Percentiles rank a stretch among this genome's conserved stretches.
phyloP scores from a whole-genome alignment of 2,113 vertebrate genomes.

The Zosterops borbonicus region DNA sequence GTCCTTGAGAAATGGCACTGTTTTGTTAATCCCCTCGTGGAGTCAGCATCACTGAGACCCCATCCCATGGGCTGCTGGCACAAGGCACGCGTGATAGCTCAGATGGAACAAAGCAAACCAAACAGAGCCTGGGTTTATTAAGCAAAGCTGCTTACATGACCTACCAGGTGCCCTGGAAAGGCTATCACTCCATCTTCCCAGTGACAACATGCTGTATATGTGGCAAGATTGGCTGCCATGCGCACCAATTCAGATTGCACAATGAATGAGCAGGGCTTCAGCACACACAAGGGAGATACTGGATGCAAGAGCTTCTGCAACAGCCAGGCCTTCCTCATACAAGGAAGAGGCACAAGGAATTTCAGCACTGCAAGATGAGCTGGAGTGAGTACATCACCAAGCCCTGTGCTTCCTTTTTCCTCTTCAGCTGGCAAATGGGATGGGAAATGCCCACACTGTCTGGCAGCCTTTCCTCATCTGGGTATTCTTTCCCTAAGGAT shows the following conservation, averaged over 20 bases:
- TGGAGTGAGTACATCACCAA: neutral
- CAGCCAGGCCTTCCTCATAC: neutral
- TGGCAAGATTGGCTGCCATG: neutral
- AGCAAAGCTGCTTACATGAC: neutral
- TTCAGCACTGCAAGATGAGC: neutral
- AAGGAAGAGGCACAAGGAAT: neutral
- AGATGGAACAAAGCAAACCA: neutral
- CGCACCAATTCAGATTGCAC: neutral
- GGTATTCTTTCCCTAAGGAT: neutral
- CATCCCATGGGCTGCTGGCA: neutral
- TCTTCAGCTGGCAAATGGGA: neutral
- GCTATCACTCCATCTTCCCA: neutral
- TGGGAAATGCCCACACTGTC: neutral
- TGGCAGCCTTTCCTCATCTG: neutral
- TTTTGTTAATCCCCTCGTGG: neutral
- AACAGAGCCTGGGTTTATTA: neutral
- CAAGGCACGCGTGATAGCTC: accelerated
- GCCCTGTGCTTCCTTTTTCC: neutral
- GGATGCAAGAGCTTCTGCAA: neutral
- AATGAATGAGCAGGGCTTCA: neutral
- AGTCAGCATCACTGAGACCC: neutral
- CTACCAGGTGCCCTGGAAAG: neutral
- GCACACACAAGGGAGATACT: neutral
- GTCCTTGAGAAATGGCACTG: neutral
- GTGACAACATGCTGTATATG: neutral